Evolutionary conservation across 2,113 vertebrate species (phyloP), one percentile per base, ranked within the genome.

Genomic region (Menidia beryllina): DNA sequence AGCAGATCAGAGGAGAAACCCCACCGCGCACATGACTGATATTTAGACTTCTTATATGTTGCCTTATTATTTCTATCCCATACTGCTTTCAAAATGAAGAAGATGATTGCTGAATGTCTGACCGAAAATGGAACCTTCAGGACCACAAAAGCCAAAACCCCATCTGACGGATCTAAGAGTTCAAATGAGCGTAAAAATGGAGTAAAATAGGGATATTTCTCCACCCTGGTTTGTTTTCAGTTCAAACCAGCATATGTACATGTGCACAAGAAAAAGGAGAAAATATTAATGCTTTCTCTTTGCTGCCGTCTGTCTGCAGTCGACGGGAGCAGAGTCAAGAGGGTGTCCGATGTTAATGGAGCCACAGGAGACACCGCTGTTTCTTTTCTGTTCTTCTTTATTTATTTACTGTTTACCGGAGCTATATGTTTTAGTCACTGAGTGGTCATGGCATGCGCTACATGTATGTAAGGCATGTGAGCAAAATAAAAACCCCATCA

Each of bases 271-370:
- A 67, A 47, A n/a, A 17, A 15, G 15, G 12, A 57, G 25, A 52
- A 69, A 66, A 47, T 76, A 84, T 79, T 52, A 63, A 81, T 81
- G 56, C 48, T 38, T 75, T 81, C 71, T 76, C 60, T 81, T 81
- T 83, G 63, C 57, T 27, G 34, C n/a, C 21, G 57, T 51, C 30
- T 36, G 26, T 74, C 45, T 57, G 64, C 12, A 69, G 53, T 58
- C 58, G 2, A 54, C 39, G 27, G 43, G 43, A 53, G 70, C 60
- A 9, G 8, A 67, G 38, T 70, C 43, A 11, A 74, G 58, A n/a
- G 41, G 25, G 69, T 20, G 65, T 70, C 65, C 51, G n/a, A 48
- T 34, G 39, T 62, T 85, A 52, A 82, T 76, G 34, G 72, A 85
- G 63, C 43, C 75, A 63, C 64, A 50, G 10, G 64, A 67, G 72